A percentile compares a stretch with the other conserved stretches of the same genome.
These are phyloP conservation scores for Taphrorychus bicolor DNA, from an alignment of 2,888 invertebrate species.

Conservation along the genomic window DNA sequence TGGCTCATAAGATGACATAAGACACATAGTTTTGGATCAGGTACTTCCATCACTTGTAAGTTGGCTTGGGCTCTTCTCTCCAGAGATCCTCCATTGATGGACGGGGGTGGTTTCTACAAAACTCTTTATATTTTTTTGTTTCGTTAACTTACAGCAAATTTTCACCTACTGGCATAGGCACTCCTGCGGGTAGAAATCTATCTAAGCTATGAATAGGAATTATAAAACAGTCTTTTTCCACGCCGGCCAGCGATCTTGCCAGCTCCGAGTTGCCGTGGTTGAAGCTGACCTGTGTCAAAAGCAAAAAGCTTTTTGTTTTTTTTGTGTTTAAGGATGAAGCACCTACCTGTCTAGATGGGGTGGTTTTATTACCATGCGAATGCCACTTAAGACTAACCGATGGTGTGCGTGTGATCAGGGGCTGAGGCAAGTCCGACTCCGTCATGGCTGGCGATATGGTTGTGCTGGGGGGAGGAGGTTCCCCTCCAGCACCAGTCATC, in stretches of 20 bases:
- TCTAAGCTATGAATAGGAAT: conserved; percentile 89
- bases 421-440: conserved; percentile 75
- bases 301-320: not conserved
- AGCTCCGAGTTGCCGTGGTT: conserved; percentile 52
- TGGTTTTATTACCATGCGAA: conserved; percentile 50
- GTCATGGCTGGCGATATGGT: conserved; percentile 64
- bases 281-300: conserved; percentile 53
- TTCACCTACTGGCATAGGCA: conserved; percentile 70
- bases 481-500: conserved; percentile 64
- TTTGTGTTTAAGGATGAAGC: not conserved
- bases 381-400: conserved; percentile 69
- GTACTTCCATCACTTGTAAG: conserved; percentile 66
- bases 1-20: conserved; percentile 90
- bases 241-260: conserved; percentile 76
- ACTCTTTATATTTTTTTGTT: not conserved
- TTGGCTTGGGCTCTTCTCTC: conserved; percentile 55
- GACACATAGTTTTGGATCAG: conserved; percentile 88
- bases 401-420: conserved; percentile 72
- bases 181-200: conserved; percentile 88
- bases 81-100: conserved; percentile 49
- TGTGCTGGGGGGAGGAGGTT: conserved; percentile 60
- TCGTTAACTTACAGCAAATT: not conserved
- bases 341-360: conserved; percentile 61
- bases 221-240: conserved; percentile 91
- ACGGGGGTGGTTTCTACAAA: conserved; percentile 41